Base-by-base conservation (phyloP, 1,140 invertebrate genomes). In the Prorops nasuta region DNA sequence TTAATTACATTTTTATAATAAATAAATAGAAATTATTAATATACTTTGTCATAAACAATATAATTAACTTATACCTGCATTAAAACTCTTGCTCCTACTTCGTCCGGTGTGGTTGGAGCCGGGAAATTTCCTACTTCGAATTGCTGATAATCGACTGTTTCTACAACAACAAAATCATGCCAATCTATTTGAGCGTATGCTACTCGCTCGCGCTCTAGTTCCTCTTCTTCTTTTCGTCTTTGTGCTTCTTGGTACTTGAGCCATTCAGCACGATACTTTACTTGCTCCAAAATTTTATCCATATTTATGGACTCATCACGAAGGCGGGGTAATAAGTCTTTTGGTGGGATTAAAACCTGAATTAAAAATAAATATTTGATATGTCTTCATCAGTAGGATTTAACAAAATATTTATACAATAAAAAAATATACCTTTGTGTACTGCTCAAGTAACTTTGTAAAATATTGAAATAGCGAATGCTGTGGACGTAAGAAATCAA, bases 111-210 rank as follows among this genome's bases (percentile, higher is more conserved):
- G 0, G 96, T 99, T 0, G 96, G 96, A 6, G 96, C 92, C 15
- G 95, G 96, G 66, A 97, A 96, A 71, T 92, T 92, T 18, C 96
- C 95, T 9, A 89, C 86, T 78, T 99, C 97, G 65, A 93, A 94
- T 1, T 92, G 90, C 59, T 98, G 94, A 75, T 98, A 99, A 74
- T 99, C 98, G 0, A 99, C 96, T 0, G 96, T 99, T 77, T 99
- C 97, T 0, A 99, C 98, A 0, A 99, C 96, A 1, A 99, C 96
- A 80, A 99, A 99, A 78, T 99, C 96, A 71, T 99, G 98, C 98
- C 98, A 99, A 72, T 99, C 98, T 58, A 99, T 98, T 65, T 96
- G 92, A 2, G 94, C 93, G 72, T 98, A 98, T 0, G 96, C 94
- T 22, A 98, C 86, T 77, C 96, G 83, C 76, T 99, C 98, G 31